Evolutionary conservation across 1,140 invertebrate genomes (phyloP).

Genomic region (Heliconius congener): DNA sequence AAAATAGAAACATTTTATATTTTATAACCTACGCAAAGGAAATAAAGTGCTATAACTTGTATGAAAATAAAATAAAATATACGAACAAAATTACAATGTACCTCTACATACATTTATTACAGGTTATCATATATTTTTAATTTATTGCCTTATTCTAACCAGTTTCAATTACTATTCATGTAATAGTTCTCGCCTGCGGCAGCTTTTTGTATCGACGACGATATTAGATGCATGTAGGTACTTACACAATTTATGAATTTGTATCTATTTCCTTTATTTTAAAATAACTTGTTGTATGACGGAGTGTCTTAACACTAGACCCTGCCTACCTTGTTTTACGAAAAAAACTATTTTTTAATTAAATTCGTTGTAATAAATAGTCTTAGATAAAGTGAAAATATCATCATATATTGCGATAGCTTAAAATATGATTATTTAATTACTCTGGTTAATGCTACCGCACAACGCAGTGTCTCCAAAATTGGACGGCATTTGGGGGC

Average conservation of each 20-base stretch:
- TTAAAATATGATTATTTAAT: too few relatives aligned
- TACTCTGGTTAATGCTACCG: too few relatives aligned
- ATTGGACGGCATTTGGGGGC: too few relatives aligned
- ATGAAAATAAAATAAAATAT: not conserved
- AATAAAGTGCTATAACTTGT: not conserved
- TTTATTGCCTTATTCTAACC: conserved; percentile 22
- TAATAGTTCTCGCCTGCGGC: not conserved
- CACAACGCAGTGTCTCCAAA: too few relatives aligned
- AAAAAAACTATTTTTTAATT: too few relatives aligned
- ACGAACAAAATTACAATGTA: not conserved
- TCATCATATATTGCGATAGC: too few relatives aligned
- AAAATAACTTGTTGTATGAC: not conserved
- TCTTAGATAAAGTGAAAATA: too few relatives aligned
- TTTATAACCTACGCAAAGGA: too few relatives aligned
- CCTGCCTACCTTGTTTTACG: too few relatives aligned
- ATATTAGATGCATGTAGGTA: not conserved
- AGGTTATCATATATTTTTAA: conserved; percentile 12
- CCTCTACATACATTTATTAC: not conserved
- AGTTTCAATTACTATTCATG: conserved; percentile 34
- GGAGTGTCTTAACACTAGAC: too few relatives aligned
- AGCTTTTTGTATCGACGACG: not conserved
- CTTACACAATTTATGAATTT: not conserved
- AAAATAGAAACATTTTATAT: too few relatives aligned
- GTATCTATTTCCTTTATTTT: not conserved
- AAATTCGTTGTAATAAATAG: too few relatives aligned